Evolutionary conservation across 2,888 invertebrate species (phyloP).

Genomic region (Tipula unca): DNA sequence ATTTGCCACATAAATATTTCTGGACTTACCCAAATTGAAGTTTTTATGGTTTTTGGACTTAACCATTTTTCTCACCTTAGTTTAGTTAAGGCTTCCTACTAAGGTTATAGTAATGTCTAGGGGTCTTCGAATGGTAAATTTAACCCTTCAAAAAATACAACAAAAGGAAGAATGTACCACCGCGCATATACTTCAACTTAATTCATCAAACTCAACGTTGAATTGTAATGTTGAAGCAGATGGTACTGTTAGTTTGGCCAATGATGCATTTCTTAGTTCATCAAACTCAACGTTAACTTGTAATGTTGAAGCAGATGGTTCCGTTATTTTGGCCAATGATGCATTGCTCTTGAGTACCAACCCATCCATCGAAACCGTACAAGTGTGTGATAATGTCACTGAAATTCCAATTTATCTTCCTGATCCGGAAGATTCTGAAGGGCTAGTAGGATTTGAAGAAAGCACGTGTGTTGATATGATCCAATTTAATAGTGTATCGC

Average conservation of each 20-base stretch:
- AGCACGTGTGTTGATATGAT: too few relatives aligned
- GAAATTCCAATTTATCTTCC: too few relatives aligned
- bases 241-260: background rate
- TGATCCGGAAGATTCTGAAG: too few relatives aligned
- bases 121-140: too few relatives aligned
- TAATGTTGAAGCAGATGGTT: background rate
- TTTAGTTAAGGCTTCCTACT: background rate
- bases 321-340: background rate
- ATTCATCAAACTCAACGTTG: background rate
- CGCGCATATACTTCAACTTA: background rate
- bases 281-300: background rate
- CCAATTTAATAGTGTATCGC: too few relatives aligned
- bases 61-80: background rate
- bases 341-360: background rate
- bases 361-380: too few relatives aligned
- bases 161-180: background rate
- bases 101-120: background rate
- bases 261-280: background rate
- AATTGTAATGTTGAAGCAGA: background rate
- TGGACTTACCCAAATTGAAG: background rate
- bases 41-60: background rate
- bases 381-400: too few relatives aligned
- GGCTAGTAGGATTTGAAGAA: too few relatives aligned
- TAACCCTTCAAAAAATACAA: background rate
- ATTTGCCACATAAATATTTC: background rate